Evolutionary conservation across 2,797 vertebrate genomes (phyloP).

Genomic region (Astyanax mexicanus): DNA sequence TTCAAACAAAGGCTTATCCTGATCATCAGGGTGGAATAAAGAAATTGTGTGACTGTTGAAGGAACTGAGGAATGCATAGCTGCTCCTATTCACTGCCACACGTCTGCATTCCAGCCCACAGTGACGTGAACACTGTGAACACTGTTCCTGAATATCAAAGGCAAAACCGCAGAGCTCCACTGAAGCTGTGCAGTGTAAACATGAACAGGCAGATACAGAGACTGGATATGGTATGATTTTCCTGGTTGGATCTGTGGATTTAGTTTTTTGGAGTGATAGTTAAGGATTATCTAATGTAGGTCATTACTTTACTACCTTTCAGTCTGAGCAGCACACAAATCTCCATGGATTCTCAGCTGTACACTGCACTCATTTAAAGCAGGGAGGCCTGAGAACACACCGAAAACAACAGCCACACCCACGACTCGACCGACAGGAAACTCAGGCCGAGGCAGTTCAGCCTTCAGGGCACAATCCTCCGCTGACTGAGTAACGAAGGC

Average conservation of each 20-base stretch:
- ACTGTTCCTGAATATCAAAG: constrained; percentile 34
- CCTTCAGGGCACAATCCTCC: neutral
- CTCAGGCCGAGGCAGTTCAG: neutral
- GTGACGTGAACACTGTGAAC: constrained; percentile 7
- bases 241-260: neutral
- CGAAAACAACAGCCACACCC: neutral
- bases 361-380: no score
- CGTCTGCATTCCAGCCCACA: constrained; percentile 46
- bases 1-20: neutral
- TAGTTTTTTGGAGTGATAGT: no score
- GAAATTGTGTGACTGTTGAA: neutral
- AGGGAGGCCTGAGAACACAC: neutral
- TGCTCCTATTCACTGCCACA: constrained; percentile 14
- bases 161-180: neutral
- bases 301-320: no score
- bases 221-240: neutral
- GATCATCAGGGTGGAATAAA: neutral
- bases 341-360: neutral
- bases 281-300: neutral
- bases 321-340: no score
- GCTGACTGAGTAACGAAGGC: neutral
- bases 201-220: neutral
- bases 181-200: neutral
- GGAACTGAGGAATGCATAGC: constrained; percentile 24
- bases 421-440: neutral